Conservation (phyloP, 2,797 vertebrate genomes). For the Acrocephalus scirpaceus region DNA sequence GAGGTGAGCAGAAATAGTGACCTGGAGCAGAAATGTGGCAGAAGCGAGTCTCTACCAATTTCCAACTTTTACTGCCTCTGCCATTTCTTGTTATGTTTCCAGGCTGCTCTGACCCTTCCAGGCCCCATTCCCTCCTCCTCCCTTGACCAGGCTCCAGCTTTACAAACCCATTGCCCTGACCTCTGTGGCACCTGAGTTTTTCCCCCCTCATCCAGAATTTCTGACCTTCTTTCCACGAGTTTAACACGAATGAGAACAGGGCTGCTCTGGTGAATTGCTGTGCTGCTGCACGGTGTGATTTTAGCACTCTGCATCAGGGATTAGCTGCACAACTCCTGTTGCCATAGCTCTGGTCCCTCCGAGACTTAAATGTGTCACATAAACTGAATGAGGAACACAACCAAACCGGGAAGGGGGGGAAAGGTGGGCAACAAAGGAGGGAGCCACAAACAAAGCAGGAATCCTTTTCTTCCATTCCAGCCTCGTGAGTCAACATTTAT, state of each 20-base stretch:
- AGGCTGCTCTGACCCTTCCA: rapidly evolving
- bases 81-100: rapidly evolving
- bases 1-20: rapidly evolving
- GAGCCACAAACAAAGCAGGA: background rate
- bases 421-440: background rate
- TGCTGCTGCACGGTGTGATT: background rate
- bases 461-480: background rate
- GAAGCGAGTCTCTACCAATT: background rate
- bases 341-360: conserved; percentile 57
- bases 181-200: rapidly evolving
- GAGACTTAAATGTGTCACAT: background rate
- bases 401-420: background rate
- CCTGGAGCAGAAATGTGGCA: background rate
- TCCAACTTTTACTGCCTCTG: rapidly evolving
- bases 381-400: background rate
- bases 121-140: rapidly evolving
- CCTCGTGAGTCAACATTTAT: background rate
- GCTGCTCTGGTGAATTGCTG: background rate
- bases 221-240: background rate
- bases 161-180: background rate
- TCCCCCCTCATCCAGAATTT: background rate
- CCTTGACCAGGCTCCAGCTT: background rate
- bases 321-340: conserved; percentile 54
- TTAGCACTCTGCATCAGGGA: conserved; percentile 11
- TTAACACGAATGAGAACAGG: background rate